Conservation (phyloP, 2,797 vertebrate species). For the Cuniculus paca region DNA sequence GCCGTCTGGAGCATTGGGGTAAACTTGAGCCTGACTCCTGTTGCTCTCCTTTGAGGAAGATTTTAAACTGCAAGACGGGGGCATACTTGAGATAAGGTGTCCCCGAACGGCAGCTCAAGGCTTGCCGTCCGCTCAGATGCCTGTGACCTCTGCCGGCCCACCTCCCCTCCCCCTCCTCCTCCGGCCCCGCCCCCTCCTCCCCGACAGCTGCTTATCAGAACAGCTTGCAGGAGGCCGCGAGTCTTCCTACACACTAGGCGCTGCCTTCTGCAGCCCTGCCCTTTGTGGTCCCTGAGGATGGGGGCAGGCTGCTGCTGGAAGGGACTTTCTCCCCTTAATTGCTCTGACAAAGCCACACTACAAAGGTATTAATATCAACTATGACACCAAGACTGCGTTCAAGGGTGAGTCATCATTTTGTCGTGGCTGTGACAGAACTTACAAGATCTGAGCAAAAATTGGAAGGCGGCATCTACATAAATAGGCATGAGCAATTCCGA, state of each 20-base stretch:
- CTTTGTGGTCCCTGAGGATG: constrained; percentile 81
- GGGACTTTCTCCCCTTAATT: constrained; percentile 54
- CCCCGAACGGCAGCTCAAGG: constrained; percentile 8
- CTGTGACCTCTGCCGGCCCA: constrained; percentile 85
- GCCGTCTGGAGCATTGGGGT: background rate
- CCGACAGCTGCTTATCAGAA: constrained; percentile 91
- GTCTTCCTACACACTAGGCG: constrained; percentile 85
- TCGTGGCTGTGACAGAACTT: constrained; percentile 51
- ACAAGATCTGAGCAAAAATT: constrained; percentile 61
- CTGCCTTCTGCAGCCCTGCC: constrained; percentile 81
- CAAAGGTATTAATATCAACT: constrained; percentile 51
- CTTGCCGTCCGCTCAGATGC: constrained; percentile 83
- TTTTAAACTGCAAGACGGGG: constrained; percentile 43
- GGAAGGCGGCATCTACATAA: constrained; percentile 19
- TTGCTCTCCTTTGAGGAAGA: constrained; percentile 44
- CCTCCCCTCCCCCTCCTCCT: constrained; percentile 73
- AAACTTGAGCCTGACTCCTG: background rate
- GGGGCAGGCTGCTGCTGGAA: constrained; percentile 23
- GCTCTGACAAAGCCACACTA: constrained; percentile 19
- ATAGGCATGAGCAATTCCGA: constrained; percentile 26
- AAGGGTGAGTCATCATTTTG: constrained; percentile 73
- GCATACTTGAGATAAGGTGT: constrained; percentile 79
- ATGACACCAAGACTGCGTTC: constrained; percentile 55
- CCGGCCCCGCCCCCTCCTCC: constrained; percentile 77
- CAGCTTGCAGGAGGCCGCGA: constrained; percentile 86